Base-by-base conservation (phyloP, 2,113 vertebrate genomes). In the Vulpes lagopus region DNA sequence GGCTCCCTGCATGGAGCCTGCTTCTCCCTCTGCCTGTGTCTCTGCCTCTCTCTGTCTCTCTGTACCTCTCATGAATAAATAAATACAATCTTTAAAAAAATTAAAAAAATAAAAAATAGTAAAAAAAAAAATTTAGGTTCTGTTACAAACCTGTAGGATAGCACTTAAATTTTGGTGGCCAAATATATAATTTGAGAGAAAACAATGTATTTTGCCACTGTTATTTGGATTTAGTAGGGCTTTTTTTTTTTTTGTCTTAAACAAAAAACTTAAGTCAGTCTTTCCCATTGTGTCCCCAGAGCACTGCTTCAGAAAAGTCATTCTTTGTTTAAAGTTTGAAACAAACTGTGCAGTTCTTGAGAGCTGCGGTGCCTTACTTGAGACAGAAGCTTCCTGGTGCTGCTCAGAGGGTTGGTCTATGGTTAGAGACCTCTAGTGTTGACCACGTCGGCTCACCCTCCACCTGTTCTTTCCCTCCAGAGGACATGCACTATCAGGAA, bases 311-410 rank as follows among this genome's bases (percentile, higher is more conserved):
- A 49, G 62, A 43, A 91, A 84, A 57, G 62, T 49, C 43, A 17
- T 64, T 81, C 55, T 84, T 95, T 78, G 88, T 80, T 92, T 64
- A 60, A 93, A 89, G 86, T 87, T 89, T 35, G 65, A 73, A 90
- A 82, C 51, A 80, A 59, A 73, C 32, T 17, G 25, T 73, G 23
- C 35, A 60, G 22, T 38, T 62, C 5, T 78, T 91, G 79, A 83
- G 73, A 91, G 78, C 65, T 43, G 0, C 51, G 38, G 55, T 43
- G 19, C 14, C 73, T 60, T 35, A 35, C 35, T 35, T 53, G 78
- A 64, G 65, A 89, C 2, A 25, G 38, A 87, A 25, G 14, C 35
- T 57, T 30, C 57, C 59, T 81, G 23, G 1, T 60, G 15, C 57
- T 88, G 69, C 23, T 64, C 71, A 23, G 20, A 94, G 22, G 8